Evolutionary conservation across 1,140 invertebrate genomes (phyloP).

Genomic region (Lordiphosa stackelbergi): DNA sequence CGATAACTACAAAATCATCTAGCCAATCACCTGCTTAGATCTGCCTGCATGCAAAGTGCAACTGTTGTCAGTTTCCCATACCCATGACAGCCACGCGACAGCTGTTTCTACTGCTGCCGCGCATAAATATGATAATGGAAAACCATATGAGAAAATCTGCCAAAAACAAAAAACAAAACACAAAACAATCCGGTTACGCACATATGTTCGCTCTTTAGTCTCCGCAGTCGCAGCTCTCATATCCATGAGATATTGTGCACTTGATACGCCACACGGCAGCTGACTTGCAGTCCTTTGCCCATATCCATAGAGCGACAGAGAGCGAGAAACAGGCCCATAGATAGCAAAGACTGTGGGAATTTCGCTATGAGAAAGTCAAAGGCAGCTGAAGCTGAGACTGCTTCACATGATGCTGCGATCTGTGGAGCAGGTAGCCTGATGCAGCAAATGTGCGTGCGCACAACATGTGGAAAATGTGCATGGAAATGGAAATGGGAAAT

Average conservation of each 20-base stretch:
- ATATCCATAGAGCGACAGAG: slow-evolving; percentile 17
- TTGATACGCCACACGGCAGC: slow-evolving; percentile 52
- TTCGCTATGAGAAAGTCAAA: slow-evolving; percentile 61
- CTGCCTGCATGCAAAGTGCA: slow-evolving; percentile 32
- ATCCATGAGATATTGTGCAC: slow-evolving; percentile 42
- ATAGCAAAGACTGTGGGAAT: slow-evolving; percentile 61
- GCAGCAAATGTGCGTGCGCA: slow-evolving; percentile 43
- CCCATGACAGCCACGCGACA: slow-evolving; percentile 46
- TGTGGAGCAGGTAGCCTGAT: slow-evolving; percentile 13
- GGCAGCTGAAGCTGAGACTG: slow-evolving; percentile 19
- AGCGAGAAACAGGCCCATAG: slow-evolving; percentile 19
- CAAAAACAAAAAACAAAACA: slow-evolving; percentile 37
- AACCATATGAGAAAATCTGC: slow-evolving; percentile 68
- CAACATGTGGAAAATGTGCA: slow-evolving; percentile 60
- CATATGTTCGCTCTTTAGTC: slow-evolving; percentile 36
- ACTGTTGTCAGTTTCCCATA: slow-evolving; percentile 55
- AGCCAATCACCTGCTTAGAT: slow-evolving; percentile 7
- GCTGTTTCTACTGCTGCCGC: slow-evolving; percentile 40
- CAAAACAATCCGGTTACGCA: slow-evolving; percentile 52
- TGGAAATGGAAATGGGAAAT: slow-evolving; percentile 40
- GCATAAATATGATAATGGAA: slow-evolving; percentile 38
- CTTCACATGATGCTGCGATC: slow-evolving; percentile 39
- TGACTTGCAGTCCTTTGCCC: slow-evolving; percentile 61
- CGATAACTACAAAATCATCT: neutral
- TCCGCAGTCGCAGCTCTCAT: slow-evolving; percentile 9